phyloP scores from a whole-genome alignment of 1,140 invertebrate species.

The honey bee (Apis mellifera) region DNA sequence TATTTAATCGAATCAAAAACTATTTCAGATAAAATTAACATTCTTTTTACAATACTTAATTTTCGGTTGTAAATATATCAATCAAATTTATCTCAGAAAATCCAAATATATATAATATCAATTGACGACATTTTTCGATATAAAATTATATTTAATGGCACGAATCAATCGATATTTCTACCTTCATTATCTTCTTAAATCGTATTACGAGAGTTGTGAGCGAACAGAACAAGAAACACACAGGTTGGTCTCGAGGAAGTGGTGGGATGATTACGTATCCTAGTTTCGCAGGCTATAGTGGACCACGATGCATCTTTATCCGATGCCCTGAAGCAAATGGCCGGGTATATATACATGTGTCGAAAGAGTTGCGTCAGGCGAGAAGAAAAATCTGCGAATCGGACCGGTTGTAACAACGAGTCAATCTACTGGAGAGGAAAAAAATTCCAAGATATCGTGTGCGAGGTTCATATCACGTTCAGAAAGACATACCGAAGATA shows the following conservation, averaged over 20 bases:
- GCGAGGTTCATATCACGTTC: constrained; percentile 38
- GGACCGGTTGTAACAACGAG: constrained; percentile 65
- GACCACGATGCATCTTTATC: constrained; percentile 60
- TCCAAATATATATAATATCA: no score
- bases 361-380: constrained; percentile 61
- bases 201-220: constrained; percentile 17
- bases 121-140: not conserved
- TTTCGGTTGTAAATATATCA: no score
- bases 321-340: constrained; percentile 40
- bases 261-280: constrained; percentile 51
- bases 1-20: not conserved
- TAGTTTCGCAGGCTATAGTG: constrained; percentile 51
- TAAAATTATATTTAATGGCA: not conserved
- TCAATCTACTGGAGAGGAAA: constrained; percentile 45
- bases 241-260: not conserved
- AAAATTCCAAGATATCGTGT: constrained; percentile 39
- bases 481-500: constrained; percentile 27
- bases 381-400: constrained; percentile 55
- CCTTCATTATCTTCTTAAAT: constrained; percentile 24
- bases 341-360: constrained; percentile 26
- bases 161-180: not conserved
- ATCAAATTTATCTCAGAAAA: no score
- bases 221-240: constrained; percentile 12
- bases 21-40: not conserved
- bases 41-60: no score